A percentile compares a stretch with the other conserved stretches of the same genome.
Evolutionary conservation across 2,113 vertebrate species (phyloP).

Genomic region (Gracilinanus agilis): DNA sequence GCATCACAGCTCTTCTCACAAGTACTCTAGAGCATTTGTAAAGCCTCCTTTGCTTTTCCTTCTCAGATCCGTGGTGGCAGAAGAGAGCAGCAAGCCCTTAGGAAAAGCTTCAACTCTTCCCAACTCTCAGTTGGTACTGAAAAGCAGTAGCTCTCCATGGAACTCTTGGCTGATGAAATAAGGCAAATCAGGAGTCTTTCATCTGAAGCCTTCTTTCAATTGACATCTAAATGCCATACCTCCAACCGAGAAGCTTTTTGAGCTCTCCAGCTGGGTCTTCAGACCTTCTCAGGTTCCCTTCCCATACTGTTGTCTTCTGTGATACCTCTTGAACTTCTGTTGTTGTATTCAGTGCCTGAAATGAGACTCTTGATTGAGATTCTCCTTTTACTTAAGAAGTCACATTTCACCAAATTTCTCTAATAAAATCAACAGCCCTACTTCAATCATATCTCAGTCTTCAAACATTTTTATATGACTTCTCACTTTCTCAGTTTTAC

Average conservation of each 20-base stretch:
- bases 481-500: not conserved
- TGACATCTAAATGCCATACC: not conserved
- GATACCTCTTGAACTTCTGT: not conserved
- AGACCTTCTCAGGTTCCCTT: not conserved
- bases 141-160: not conserved
- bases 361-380: not conserved
- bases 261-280: not conserved
- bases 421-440: not conserved
- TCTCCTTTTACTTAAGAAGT: not conserved
- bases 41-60: not conserved
- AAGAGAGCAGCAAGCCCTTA: not conserved
- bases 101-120: not conserved
- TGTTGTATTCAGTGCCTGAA: not conserved
- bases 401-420: not conserved
- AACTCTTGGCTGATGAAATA: too few species aligned
- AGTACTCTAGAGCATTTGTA: not conserved
- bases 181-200: too few species aligned
- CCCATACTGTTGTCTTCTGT: not conserved
- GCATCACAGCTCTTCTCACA: too few species aligned
- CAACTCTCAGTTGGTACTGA: not conserved
- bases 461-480: not conserved
- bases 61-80: not conserved
- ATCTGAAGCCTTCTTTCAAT: too few species aligned
- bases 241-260: not conserved
- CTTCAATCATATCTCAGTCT: not conserved